phyloP scores from a whole-genome alignment of 2,113 vertebrate species.

The Heterotis niloticus region DNA sequence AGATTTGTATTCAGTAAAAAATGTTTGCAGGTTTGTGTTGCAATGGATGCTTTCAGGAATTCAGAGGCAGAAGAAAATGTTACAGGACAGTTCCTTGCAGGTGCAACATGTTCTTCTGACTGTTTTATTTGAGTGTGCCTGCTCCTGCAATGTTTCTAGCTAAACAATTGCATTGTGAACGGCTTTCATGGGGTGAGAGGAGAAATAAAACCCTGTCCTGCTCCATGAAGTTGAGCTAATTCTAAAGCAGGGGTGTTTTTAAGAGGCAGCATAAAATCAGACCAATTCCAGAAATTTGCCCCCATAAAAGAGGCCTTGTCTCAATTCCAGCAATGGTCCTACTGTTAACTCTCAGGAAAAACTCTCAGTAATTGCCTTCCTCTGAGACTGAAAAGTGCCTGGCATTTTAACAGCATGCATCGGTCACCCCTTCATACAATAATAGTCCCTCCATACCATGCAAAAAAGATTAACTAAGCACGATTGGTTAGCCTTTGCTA shows the following conservation, averaged over 20 bases:
- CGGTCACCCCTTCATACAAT: slow-evolving; percentile 22
- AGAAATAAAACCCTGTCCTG: not conserved
- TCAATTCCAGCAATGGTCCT: slow-evolving; percentile 19
- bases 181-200: not conserved
- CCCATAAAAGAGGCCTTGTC: slow-evolving; percentile 38
- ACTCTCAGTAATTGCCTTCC: slow-evolving; percentile 34
- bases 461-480: slow-evolving; percentile 5
- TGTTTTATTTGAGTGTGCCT: not conserved
- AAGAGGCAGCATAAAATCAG: slow-evolving; percentile 26
- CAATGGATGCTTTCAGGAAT: too few species aligned
- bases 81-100: not conserved
- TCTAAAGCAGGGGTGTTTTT: slow-evolving; percentile 6
- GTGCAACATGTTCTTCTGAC: not conserved
- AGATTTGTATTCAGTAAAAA: not conserved
- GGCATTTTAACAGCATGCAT: slow-evolving; percentile 38
- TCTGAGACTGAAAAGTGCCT: slow-evolving; percentile 34
- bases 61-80: not conserved
- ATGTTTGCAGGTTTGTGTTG: too few species aligned
- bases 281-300: not conserved
- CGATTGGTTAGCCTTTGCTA: not conserved
- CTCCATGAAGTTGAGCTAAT: not conserved
- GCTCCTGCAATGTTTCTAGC: not conserved
- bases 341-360: slow-evolving; percentile 34
- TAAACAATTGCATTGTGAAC: not conserved
- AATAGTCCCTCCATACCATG: slow-evolving; percentile 30